Base-by-base conservation (phyloP, 2,888 invertebrate genomes). In the Rapana venosa region DNA sequence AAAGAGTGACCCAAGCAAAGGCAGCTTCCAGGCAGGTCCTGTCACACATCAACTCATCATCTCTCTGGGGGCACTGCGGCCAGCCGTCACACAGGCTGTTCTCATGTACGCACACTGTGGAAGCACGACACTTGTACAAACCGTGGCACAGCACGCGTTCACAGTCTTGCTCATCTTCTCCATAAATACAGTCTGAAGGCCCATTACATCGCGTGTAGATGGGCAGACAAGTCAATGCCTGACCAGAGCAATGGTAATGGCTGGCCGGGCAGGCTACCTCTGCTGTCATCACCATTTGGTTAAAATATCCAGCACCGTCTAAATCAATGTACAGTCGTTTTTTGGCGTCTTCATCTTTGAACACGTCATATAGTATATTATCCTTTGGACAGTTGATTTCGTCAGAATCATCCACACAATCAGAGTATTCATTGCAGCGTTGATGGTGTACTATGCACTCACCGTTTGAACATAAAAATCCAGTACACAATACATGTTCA, bases 131-230 rank as follows among this genome's bases (percentile, higher is more conserved):
- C 5, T 58, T 30, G 30, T 84, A 84, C 15, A 84, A 84, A 4
- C 84, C 84, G n/a, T 26, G 36, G 58, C 84, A 84, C 36, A 36
- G 36, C 22, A 2, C 47, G 20, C 4, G 36, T 13, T 47, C 81
- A 83, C 81, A 83, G 81, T 83, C 47, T 6, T 47, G 36, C 36
- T 83, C 81, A 47, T 83, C 81, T 30, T 83, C 81, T 1, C 84
- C 85, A 17, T 74, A 22, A 1, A 89, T 89, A 30, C 89, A 89
- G 56, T 89, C 89, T 15, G 22, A 36, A 26, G 36, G 26, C 13
- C 89, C 89, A 47, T 89, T 89, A 47, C 89, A 89, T 17, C 58
- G 85, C n/a, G 84, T 36, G 74, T 89, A 85, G 32, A 89, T 74
- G 30, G 89, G 89, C 30, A 89, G 83, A 86, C 89, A 89, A 85